Conservation (phyloP, 92 coral and sea anemone genomes). For the Metridium senile region DNA sequence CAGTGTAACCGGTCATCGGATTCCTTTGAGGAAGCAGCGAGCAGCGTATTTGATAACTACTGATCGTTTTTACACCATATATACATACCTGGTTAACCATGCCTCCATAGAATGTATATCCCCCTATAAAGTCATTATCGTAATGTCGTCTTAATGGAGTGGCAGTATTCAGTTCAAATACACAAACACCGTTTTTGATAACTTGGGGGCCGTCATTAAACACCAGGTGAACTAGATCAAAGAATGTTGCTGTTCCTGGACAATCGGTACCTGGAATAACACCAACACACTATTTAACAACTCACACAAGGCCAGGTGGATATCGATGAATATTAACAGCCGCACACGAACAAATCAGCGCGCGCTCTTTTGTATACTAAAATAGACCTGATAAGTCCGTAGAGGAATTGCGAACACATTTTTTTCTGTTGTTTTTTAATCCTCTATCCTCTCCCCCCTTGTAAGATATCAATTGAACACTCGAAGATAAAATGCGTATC, state of each 20-base stretch:
- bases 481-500: too few relatives aligned
- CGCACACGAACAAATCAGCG: too few relatives aligned
- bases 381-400: too few relatives aligned
- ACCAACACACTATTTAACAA: background rate
- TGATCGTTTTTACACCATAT: background rate
- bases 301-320: too few relatives aligned
- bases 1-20: too few relatives aligned
- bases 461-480: too few relatives aligned
- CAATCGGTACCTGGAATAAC: constrained; percentile 75
- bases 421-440: background rate
- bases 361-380: too few relatives aligned
- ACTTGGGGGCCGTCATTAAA: constrained; percentile 48
- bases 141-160: constrained; percentile 90
- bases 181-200: constrained; percentile 76
- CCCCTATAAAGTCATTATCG: constrained; percentile 56
- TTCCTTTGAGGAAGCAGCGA: too few relatives aligned
- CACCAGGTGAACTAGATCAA: constrained; percentile 60
- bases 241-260: constrained; percentile 76
- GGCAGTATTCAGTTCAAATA: constrained; percentile 86
- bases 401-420: background rate
- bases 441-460: too few relatives aligned
- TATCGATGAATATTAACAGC: too few relatives aligned
- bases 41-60: too few relatives aligned
- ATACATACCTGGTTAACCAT: constrained; percentile 43
- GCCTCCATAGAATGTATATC: constrained; percentile 80